Conservation (phyloP, 2,888 invertebrate genomes). For the Molorchus minor region DNA sequence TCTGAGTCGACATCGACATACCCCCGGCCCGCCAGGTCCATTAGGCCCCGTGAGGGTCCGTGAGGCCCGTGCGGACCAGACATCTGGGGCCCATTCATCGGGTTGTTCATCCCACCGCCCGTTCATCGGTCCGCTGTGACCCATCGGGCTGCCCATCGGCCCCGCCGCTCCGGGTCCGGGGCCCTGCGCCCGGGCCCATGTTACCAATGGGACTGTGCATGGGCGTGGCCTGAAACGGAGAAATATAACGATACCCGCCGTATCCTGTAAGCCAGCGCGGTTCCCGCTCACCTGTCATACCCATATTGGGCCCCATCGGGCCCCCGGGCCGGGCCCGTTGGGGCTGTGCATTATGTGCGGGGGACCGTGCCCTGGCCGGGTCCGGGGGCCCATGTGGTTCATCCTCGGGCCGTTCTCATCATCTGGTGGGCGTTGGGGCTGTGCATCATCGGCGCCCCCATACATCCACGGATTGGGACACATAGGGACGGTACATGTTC, state of each 20-base stretch:
- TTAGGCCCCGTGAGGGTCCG: slow-evolving; percentile 48
- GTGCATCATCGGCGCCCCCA: slow-evolving; percentile 62
- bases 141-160: slow-evolving; percentile 60
- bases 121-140: slow-evolving; percentile 71
- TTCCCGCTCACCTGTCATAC: slow-evolving; percentile 31
- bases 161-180: slow-evolving; percentile 49
- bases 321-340: slow-evolving; percentile 70
- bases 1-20: slow-evolving; percentile 48
- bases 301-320: slow-evolving; percentile 61
- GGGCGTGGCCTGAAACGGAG: no score
- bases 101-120: slow-evolving; percentile 67
- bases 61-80: slow-evolving; percentile 66
- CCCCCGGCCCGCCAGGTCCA: slow-evolving; percentile 51
- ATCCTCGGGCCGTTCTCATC: slow-evolving; percentile 63
- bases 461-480: slow-evolving; percentile 46
- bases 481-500: slow-evolving; percentile 73
- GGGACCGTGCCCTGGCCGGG: slow-evolving; percentile 39
- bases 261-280: background rate
- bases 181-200: slow-evolving; percentile 66
- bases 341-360: slow-evolving; percentile 69
- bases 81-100: slow-evolving; percentile 75
- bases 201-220: slow-evolving; percentile 73
- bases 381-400: slow-evolving; percentile 55
- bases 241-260: no score
- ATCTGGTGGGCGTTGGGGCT: slow-evolving; percentile 61